phyloP scores from a whole-genome alignment of 2,113 vertebrate genomes.

The Equus przewalskii region DNA sequence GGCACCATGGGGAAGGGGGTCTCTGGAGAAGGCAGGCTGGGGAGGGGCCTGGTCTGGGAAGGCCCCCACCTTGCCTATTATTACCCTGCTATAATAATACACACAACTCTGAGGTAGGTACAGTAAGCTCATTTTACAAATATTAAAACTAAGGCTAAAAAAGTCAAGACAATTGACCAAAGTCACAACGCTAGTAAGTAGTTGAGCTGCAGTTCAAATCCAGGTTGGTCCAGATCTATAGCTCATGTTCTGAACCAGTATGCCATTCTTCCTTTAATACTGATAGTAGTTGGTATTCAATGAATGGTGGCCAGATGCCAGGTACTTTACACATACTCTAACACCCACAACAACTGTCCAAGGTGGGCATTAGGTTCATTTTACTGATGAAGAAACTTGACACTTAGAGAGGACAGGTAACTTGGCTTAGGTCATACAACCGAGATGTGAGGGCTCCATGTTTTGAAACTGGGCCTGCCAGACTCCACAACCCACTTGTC shows the following conservation, averaged over 20 bases:
- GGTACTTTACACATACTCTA: background rate
- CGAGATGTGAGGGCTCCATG: background rate
- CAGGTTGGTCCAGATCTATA: background rate
- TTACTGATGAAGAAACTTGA: conserved; percentile 24
- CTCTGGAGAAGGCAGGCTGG: background rate
- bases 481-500: background rate
- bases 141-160: conserved; percentile 1
- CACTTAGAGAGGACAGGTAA: background rate
- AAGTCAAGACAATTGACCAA: conserved; percentile 29
- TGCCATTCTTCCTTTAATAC: background rate
- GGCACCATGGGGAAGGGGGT: background rate
- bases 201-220: conserved; percentile 3
- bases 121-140: conserved; percentile 34
- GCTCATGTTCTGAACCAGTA: background rate
- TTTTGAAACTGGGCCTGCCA: background rate
- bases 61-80: background rate
- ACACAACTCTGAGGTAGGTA: background rate
- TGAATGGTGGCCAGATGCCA: background rate
- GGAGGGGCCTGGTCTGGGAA: background rate
- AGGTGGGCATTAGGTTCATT: background rate
- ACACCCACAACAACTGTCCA: background rate
- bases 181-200: background rate
- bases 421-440: background rate
- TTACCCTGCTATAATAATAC: background rate
- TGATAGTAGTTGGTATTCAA: background rate